Percentiles rank a stretch among this genome's conserved stretches.
phyloP scores from a whole-genome alignment of 1,140 invertebrate species.

The Helicoverpa zea region DNA sequence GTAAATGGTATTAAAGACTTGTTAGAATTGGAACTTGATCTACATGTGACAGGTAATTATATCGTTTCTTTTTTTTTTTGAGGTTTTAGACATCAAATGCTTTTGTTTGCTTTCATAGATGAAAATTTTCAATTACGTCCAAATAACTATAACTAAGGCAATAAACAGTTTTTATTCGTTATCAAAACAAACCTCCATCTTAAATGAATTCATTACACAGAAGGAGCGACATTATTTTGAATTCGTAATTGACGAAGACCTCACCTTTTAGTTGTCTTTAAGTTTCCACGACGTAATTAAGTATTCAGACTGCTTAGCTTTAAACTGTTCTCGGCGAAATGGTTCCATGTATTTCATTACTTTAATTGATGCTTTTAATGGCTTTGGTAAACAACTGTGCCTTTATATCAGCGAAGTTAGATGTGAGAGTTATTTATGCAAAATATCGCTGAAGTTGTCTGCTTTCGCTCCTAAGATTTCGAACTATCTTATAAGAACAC shows the following conservation, averaged over 20 bases:
- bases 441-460: slow-evolving; percentile 19
- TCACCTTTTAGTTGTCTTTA: slow-evolving; percentile 32
- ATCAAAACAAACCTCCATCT: background rate
- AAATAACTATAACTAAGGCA: background rate
- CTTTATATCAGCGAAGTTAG: background rate
- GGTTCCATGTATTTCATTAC: slow-evolving; percentile 34
- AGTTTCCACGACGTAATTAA: slow-evolving; percentile 42
- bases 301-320: slow-evolving; percentile 45
- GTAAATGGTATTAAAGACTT: slow-evolving; percentile 14
- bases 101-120: background rate
- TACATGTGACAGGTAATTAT: background rate
- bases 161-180: slow-evolving; percentile 3
- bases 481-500: background rate
- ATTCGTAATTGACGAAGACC: slow-evolving; percentile 34
- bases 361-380: slow-evolving; percentile 36
- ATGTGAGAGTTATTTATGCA: slow-evolving; percentile 10
- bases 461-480: background rate
- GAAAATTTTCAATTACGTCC: background rate
- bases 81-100: background rate
- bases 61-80: background rate
- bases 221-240: slow-evolving; percentile 3
- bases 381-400: slow-evolving; percentile 25
- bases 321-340: slow-evolving; percentile 26
- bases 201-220: slow-evolving; percentile 8
- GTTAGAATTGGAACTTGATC: background rate